Percentiles rank a stretch among this genome's conserved stretches.
These are phyloP conservation scores for Venustoraphidia nigricollis DNA, from an alignment of 2,888 invertebrate species.

Conservation along the genomic window DNA sequence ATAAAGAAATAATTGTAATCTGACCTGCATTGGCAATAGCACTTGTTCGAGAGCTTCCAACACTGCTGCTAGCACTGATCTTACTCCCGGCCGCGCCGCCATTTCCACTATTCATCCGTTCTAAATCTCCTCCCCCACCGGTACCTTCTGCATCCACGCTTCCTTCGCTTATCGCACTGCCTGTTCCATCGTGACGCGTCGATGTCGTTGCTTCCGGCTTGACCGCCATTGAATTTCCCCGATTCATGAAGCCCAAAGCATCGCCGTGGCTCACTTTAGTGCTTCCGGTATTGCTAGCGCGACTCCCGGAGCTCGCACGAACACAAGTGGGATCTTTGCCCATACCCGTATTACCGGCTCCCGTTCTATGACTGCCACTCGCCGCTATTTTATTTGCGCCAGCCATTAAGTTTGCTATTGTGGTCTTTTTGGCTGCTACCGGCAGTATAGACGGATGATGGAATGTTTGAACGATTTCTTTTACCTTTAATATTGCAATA, in stretches of 20 bases:
- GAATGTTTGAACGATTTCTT: constrained; percentile 64
- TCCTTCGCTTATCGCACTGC: background rate
- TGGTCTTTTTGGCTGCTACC: constrained; percentile 36
- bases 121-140: background rate
- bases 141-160: background rate
- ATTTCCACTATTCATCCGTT: background rate
- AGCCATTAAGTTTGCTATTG: constrained; percentile 17
- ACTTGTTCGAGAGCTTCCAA: background rate
- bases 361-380: constrained; percentile 1
- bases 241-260: background rate
- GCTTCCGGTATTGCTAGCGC: background rate
- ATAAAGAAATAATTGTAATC: no score
- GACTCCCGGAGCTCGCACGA: background rate
- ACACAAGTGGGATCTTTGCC: background rate
- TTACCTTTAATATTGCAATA: constrained; percentile 15
- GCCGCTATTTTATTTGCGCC: constrained; percentile 16
- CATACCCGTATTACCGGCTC: background rate
- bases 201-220: no score
- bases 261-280: background rate
- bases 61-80: background rate
- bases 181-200: background rate
- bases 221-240: background rate
- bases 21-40: no score
- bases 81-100: background rate
- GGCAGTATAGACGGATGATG: constrained; percentile 61